Evolutionary conservation across 2,888 invertebrate genomes (phyloP), one percentile per base, ranked within the genome.

Genomic region (Acleris sparsana): DNA sequence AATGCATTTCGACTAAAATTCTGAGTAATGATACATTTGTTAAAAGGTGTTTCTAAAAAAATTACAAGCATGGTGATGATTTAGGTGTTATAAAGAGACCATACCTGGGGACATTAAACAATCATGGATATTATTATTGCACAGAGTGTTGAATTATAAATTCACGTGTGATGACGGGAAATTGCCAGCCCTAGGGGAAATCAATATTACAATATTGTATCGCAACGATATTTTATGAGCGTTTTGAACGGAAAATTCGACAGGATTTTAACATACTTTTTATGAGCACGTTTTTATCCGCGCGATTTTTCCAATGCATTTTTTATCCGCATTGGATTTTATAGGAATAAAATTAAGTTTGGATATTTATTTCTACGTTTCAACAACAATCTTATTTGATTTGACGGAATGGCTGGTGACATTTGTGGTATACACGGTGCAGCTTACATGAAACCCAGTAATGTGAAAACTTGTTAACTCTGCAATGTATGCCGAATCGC

Each of bases 171-270:
- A 39, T 39, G 39, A 39, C 46, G 46, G 1, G 2, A n/a, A 16
- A 56, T 60, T 25, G 62, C 43, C 64, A 60, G 43, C 64, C 64
- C 64, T 64, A 11, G 16, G 64, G 63, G 59, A 49, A 64, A 60
- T 63, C 60, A 64, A 60, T 64, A 60, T 25, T 17, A 29, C 44
- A 60, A 55, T 60, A 60, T 55, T 64, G 60, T 49, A 59, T 53
- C 65, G 55, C 49, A 46, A 25, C 43, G 53, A 62, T 58, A 51
- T 68, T 81, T 77, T 72, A 68, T 67, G 55, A 74, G 75, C 73
- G 77, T 78, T 77, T 75, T 70, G 68, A 72, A 71, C 73, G 68
- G 75, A 70, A 78, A 74, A 80, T 76, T 75, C 75, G 74, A 75
- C 77, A 68, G 76, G 74, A 74, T 76, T 79, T 78, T 72, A 75